phyloP scores from a whole-genome alignment of 2,888 invertebrate species.

The Rambutsinella grinnellia region DNA sequence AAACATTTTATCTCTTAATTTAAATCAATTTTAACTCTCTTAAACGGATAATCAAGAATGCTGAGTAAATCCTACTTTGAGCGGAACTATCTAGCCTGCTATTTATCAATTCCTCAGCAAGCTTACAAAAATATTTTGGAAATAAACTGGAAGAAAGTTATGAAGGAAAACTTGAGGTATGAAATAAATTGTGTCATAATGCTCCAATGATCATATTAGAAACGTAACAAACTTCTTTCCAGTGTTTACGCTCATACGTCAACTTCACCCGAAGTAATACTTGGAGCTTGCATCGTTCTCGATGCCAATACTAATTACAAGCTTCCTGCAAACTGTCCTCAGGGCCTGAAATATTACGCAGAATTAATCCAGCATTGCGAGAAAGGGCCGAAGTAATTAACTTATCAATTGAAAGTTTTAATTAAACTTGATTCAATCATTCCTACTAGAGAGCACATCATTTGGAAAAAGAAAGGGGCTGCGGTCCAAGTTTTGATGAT shows the following conservation, averaged over 20 bases:
- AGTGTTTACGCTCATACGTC: no score
- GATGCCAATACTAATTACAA: conserved; percentile 26
- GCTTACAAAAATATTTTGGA: conserved; percentile 20
- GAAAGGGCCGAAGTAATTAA: conserved; percentile 29
- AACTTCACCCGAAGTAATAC: background rate
- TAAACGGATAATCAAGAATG: conserved; percentile 23
- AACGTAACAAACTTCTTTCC: no score
- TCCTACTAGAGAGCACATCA: conserved; percentile 21
- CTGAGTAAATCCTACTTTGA: conserved; percentile 12
- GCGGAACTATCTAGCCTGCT: background rate
- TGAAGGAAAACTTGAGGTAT: conserved; percentile 37
- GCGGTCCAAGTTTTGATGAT: conserved; percentile 24
- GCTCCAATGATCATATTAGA: no score
- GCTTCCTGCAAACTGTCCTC: background rate
- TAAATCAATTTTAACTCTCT: no score
- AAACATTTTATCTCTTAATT: no score
- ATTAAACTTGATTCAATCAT: background rate
- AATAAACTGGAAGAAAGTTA: conserved; percentile 14
- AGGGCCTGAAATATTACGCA: conserved; percentile 11
- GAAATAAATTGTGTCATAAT: no score
- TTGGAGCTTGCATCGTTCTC: conserved; percentile 22
- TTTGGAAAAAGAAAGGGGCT: conserved; percentile 32
- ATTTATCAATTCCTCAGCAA: conserved; percentile 2
- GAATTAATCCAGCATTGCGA: conserved; percentile 27
- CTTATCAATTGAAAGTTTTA: background rate